These are phyloP conservation scores for Pseudonaja textilis DNA, from an alignment of 2,113 vertebrate genomes.

Conservation along the genomic window DNA sequence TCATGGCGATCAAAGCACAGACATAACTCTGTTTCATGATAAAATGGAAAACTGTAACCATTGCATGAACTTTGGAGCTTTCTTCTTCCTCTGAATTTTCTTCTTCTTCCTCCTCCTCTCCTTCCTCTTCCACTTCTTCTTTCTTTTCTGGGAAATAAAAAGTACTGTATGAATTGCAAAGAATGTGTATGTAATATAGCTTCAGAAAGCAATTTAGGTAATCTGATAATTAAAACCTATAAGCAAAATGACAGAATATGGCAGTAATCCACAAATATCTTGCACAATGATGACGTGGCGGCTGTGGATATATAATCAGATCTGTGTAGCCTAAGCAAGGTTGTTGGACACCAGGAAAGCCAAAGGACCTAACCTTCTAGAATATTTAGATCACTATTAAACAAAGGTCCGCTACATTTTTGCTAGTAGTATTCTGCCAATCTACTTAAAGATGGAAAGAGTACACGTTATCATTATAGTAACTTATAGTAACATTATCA, in stretches of 20 bases:
- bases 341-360: not conserved
- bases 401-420: not conserved
- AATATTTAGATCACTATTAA: not conserved
- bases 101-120: constrained; percentile 62
- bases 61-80: constrained; percentile 74
- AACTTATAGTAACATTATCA: not conserved
- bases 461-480: not conserved
- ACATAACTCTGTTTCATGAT: constrained; percentile 99
- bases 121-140: constrained; percentile 59
- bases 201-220: not conserved
- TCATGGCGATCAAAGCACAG: constrained; percentile 97
- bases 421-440: not conserved
- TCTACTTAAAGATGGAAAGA: not conserved
- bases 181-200: not conserved
- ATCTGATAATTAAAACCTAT: not conserved
- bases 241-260: not conserved
- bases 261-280: not conserved
- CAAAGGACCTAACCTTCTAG: not conserved
- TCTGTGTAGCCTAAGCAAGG: not conserved
- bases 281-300: not conserved
- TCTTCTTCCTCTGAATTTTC: constrained; percentile 66
- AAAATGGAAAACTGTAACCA: constrained; percentile 90
- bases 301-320: not conserved
- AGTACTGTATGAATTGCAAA: constrained; percentile 34
- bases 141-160: constrained; percentile 73